Base-by-base conservation (phyloP, 2,113 vertebrate species). In the Etheostoma cragini region DNA sequence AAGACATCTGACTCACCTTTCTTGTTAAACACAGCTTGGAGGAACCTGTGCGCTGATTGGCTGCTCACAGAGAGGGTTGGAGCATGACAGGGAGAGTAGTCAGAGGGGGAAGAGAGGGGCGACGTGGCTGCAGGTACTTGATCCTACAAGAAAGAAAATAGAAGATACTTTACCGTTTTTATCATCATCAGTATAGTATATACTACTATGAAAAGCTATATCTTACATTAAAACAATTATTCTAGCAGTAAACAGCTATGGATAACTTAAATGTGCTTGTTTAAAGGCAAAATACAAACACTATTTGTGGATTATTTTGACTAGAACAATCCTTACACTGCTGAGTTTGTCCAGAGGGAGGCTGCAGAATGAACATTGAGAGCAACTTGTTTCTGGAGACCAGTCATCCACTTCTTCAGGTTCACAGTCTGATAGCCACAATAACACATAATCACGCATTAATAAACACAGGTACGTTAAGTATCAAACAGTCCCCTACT, bases 21-120 rank as follows among this genome's bases (percentile, higher is more conserved):
- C 94, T 97, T 98, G 93, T 96, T 96, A 96, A 99, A 99, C 95
- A 99, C 96, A 96, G 98, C 97, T 95, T 99, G 96, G 94, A 99
- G 96, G 93, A 99, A 99, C 94, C 93, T 97, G 95, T 98, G 87
- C 21, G 92, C 98, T 94, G 97, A 97, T 93, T 98, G 97, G 96
- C 95, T 96, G 95, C 97, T 97, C 94, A 98, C 98, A 95, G 96
- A 96, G 94, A 96, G 94, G 91, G 95, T 96, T 92, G 96, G 95
- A 95, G 95, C 96, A 95, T 97, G 97, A 96, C 96, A 96, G 95
- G 97, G 96, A 85, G 97, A 94, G 93, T 96, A 96, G 94, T 97
- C 97, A 75, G 96, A 97, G 93, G 97, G 96, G 69, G 96, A 97
- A 91, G 97, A 97, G 94, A 97, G 96, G 93, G 96, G 96, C 85